phyloP scores from a whole-genome alignment of 2,888 invertebrate species.

The Caenorhabditis imperialis region DNA sequence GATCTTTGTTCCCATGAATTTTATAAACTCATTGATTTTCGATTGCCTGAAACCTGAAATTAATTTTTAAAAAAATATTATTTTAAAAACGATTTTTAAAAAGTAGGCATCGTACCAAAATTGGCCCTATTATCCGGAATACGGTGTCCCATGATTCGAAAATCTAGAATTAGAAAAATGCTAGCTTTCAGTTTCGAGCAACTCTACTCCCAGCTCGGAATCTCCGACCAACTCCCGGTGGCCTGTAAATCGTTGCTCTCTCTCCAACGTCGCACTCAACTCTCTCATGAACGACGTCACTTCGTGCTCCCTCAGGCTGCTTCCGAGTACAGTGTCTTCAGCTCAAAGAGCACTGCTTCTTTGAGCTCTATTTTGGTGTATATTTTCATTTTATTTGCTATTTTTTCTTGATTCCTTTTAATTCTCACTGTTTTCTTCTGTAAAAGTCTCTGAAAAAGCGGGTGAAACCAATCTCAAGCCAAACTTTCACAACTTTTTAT shows the following conservation, averaged over 20 bases:
- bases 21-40: too few relatives aligned
- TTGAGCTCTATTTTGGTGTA: background rate
- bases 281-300: constrained; percentile 44
- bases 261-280: constrained; percentile 48
- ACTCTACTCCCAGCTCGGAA: constrained; percentile 67
- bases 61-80: too few relatives aligned
- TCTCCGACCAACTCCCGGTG: constrained; percentile 65
- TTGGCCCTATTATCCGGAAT: too few relatives aligned
- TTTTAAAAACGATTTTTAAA: too few relatives aligned
- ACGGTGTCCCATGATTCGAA: too few relatives aligned
- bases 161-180: background rate
- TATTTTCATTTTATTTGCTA: constrained; percentile 4
- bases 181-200: constrained; percentile 64
- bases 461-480: constrained; percentile 2
- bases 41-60: too few relatives aligned
- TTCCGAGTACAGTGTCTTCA: constrained; percentile 51
- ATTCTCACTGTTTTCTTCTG: background rate
- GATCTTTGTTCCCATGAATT: too few relatives aligned
- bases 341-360: constrained; percentile 5
- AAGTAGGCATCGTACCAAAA: too few relatives aligned
- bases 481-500: too few relatives aligned
- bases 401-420: constrained; percentile 6
- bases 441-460: background rate
- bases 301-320: constrained; percentile 35
- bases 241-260: constrained; percentile 63